Evolutionary conservation across 2,113 vertebrate genomes (phyloP), one percentile per base, ranked within the genome.

Genomic region (Sander vitreus): DNA sequence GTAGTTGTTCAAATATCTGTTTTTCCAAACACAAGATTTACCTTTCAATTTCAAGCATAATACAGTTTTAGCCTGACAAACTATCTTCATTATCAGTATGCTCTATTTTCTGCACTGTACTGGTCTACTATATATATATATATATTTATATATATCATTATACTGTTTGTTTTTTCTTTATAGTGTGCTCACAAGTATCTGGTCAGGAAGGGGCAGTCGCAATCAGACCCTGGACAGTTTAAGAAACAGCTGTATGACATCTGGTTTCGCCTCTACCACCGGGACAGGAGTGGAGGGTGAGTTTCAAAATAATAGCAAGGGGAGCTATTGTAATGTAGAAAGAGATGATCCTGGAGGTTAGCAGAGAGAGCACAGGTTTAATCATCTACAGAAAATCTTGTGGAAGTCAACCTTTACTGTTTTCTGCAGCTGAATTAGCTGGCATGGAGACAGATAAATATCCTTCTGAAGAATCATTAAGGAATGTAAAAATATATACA

Each of bases 181-280:
- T 64, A 97, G 97, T 80, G 88, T 81, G 88, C 96, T 81, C 97
- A 97, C 87, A 84, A 90, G 23, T 97, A 96, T 85, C 92, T 98
- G 76, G 88, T 95, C 13, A 81, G 66, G 73, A 97, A 96, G 89
- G 94, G 92, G 0, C 88, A 89, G 63, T 91, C 95, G 0, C 90
- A 91, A 2, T 87, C 95, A 19, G 91, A 94, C 47, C 62, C 48
- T 3, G 77, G 3, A 0, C 78, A 95, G 78, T 97, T 97, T 88
- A 97, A 96, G 87, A 78, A n/a, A 13, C 96, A 97, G 85, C 96
- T 98, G 64, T 96, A 95, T 74, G 89, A 93, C 89, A 96, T 97
- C 87, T 97, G 96, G 96, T 97, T 98, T 83, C 94, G 94, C 27
- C 95, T 98, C 21, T 97, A 97, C 83, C 89, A 95, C 91, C 87